These are phyloP conservation scores for Amblyopsis rosae DNA, from an alignment of 2,113 vertebrate genomes.

Conservation along the genomic window DNA sequence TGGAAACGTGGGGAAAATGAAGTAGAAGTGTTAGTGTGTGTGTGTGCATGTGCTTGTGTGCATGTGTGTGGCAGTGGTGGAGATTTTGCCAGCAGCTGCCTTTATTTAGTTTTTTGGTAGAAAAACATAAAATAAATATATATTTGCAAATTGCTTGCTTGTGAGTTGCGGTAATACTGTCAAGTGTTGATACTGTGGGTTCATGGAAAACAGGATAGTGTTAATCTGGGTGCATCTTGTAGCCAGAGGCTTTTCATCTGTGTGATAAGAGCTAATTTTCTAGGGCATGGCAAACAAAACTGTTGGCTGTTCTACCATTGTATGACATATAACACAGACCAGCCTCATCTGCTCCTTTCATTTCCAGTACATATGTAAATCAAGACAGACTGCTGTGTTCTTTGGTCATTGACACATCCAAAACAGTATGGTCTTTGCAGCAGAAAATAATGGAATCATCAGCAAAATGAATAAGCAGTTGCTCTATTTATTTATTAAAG, in stretches of 20 bases:
- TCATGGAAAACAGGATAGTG: background rate
- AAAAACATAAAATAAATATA: background rate
- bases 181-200: background rate
- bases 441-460: no score
- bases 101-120: background rate
- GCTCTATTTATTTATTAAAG: no score
- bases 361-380: no score
- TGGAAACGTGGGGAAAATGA: conserved; percentile 15
- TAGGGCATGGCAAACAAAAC: background rate
- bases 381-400: no score
- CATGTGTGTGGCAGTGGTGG: conserved; percentile 7
- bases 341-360: no score
- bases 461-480: no score
- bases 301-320: background rate
- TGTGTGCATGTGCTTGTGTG: conserved; percentile 14
- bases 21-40: conserved; percentile 34
- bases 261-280: background rate
- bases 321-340: background rate
- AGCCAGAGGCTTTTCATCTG: background rate
- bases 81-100: background rate
- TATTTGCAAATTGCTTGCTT: conserved; percentile 37
- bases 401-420: no score
- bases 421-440: no score
- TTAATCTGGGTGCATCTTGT: background rate
- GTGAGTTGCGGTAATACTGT: background rate